Percentiles rank a stretch among this genome's conserved stretches.
phyloP scores from a whole-genome alignment of 2,888 invertebrate genomes.

The Exephanes ischioxanthus region DNA sequence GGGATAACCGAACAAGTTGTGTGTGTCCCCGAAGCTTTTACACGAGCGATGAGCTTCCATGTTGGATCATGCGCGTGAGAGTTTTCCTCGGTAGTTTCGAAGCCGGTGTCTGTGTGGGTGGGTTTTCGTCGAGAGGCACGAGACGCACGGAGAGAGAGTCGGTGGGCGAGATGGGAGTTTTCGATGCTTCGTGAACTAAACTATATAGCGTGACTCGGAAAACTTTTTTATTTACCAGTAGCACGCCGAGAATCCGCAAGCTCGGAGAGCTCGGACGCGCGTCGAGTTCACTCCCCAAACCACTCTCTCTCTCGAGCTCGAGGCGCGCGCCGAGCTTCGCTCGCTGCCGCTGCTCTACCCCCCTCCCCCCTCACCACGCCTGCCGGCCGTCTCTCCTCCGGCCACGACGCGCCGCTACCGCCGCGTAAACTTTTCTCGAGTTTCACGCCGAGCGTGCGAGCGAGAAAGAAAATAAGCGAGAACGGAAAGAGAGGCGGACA shows the following conservation, averaged over 20 bases:
- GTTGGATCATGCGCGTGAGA: conserved; percentile 78
- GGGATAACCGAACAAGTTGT: conserved; percentile 33
- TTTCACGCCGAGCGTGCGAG: conserved; percentile 64
- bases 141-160: conserved; percentile 1
- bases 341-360: conserved; percentile 31
- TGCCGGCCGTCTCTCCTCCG: conserved; percentile 1
- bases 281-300: conserved; percentile 11
- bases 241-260: conserved; percentile 62
- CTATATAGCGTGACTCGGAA: conserved; percentile 51
- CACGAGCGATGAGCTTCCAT: conserved; percentile 78
- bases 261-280: conserved; percentile 59
- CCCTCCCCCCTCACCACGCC: not conserved
- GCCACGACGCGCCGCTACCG: conserved; percentile 57
- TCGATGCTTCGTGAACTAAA: conserved; percentile 45
- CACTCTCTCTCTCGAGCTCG: conserved; percentile 25
- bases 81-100: conserved; percentile 49
- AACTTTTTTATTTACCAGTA: conserved; percentile 62
- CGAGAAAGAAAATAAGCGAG: conserved; percentile 49
- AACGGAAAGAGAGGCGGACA: conserved; percentile 28
- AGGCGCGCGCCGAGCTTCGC: conserved; percentile 47
- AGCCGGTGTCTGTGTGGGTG: conserved; percentile 33
- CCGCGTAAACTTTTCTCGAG: conserved; percentile 71
- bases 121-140: conserved; percentile 7
- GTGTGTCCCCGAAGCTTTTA: conserved; percentile 16
- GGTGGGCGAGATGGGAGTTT: conserved; percentile 13